Conservation (phyloP, 92 coral and sea anemone species). For the Plumapathes pennacea region DNA sequence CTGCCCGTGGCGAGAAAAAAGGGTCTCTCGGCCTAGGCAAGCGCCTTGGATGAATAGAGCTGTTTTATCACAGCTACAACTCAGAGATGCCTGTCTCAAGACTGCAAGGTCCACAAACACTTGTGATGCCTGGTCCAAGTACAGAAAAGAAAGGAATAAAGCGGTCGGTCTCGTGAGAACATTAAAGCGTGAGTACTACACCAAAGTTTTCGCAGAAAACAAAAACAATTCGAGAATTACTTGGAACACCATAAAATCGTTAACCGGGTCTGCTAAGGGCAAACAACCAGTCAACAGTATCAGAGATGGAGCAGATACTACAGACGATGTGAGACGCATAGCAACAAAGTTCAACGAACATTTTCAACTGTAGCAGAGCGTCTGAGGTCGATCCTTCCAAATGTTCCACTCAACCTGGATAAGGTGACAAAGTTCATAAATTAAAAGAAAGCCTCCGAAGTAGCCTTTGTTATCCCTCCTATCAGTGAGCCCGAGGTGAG, state of each 20-base stretch:
- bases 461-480: slow-evolving; percentile 20
- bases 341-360: slow-evolving; percentile 24
- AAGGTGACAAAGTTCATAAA: slow-evolving; percentile 20
- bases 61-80: slow-evolving; percentile 24
- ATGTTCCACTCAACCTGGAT: slow-evolving; percentile 16
- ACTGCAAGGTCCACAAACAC: slow-evolving; percentile 31
- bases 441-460: slow-evolving; percentile 34
- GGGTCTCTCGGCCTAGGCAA: slow-evolving; percentile 7
- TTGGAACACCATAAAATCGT: slow-evolving; percentile 35
- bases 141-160: slow-evolving; percentile 32
- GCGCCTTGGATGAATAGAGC: slow-evolving; percentile 22
- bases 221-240: slow-evolving; percentile 25
- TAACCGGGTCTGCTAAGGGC: slow-evolving; percentile 28
- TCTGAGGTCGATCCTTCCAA: slow-evolving; percentile 13
- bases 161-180: slow-evolving; percentile 38
- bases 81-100: slow-evolving; percentile 36
- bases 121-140: slow-evolving; percentile 27
- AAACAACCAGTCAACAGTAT: slow-evolving; percentile 17
- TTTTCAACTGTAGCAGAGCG: slow-evolving; percentile 8
- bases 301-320: slow-evolving; percentile 11
- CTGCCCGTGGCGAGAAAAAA: slow-evolving; percentile 24
- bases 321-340: slow-evolving; percentile 15
- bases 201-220: slow-evolving; percentile 31
- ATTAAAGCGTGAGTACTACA: slow-evolving; percentile 35
- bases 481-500: slow-evolving; percentile 19